A percentile compares a stretch with the other conserved stretches of the same genome.
Conservation (phyloP, 92 coral and sea anemone species). For the Micromussa lordhowensis region DNA sequence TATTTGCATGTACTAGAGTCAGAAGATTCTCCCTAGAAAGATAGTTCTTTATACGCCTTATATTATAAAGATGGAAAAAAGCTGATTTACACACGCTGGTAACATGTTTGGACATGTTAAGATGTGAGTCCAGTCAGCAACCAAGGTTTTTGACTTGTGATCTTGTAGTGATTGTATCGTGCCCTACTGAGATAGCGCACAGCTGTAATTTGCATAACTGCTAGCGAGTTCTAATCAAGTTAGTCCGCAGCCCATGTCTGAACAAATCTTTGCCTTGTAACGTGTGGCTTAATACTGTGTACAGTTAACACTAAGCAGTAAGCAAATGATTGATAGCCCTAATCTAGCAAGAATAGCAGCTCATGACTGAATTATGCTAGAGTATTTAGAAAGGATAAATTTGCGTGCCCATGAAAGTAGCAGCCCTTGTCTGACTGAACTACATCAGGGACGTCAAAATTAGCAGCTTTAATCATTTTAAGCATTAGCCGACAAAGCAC, state of each 20-base stretch:
- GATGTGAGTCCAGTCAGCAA: too few species aligned
- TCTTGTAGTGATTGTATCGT: too few species aligned
- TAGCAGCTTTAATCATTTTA: slow-evolving; percentile 17
- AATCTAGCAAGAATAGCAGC: slow-evolving; percentile 24
- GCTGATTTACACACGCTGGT: too few species aligned
- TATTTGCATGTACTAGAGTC: too few species aligned
- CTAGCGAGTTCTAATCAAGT: too few species aligned
- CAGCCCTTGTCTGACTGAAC: slow-evolving; percentile 33
- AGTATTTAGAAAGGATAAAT: slow-evolving; percentile 30
- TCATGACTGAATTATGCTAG: slow-evolving; percentile 24
- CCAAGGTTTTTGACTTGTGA: too few species aligned
- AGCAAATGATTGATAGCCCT: slow-evolving; percentile 20
- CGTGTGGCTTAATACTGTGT: slow-evolving; percentile 26
- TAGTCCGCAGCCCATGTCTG: slow-evolving; percentile 44
- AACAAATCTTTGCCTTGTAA: slow-evolving; percentile 33
- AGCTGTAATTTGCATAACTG: too few species aligned
- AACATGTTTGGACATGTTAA: too few species aligned
- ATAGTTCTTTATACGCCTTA: too few species aligned
- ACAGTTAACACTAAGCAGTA: slow-evolving; percentile 15
- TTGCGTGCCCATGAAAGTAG: slow-evolving; percentile 35
- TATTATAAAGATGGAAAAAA: too few species aligned
- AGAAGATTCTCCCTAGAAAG: too few species aligned
- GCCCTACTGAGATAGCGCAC: too few species aligned
- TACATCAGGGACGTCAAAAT: slow-evolving; percentile 21
- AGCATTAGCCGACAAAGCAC: slow-evolving; percentile 21